phyloP scores from a whole-genome alignment of 2,797 vertebrate species.

The Microctenopoma stevenorrisi region DNA sequence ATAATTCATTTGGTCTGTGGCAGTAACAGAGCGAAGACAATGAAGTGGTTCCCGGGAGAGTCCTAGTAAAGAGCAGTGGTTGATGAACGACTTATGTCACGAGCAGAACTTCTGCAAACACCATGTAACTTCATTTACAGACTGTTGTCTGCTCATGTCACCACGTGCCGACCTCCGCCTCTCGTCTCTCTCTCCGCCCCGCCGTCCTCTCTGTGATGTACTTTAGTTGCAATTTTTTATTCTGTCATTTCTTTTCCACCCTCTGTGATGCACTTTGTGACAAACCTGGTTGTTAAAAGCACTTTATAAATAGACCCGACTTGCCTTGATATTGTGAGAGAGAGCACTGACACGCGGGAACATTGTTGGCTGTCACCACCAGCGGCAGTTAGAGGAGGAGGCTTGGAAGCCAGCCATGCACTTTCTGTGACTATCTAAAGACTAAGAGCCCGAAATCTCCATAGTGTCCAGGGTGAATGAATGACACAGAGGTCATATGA shows the following conservation, averaged over 20 bases:
- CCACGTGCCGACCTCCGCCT: background rate
- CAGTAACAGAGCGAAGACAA: no score
- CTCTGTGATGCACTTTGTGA: constrained; percentile 42
- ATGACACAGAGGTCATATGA: constrained; percentile 7
- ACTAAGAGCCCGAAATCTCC: constrained; percentile 40
- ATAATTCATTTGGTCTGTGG: no score
- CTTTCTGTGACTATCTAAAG: constrained; percentile 41
- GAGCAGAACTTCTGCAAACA: background rate
- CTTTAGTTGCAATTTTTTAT: constrained; percentile 24
- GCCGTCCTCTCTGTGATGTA: constrained; percentile 20
- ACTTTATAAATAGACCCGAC: constrained; percentile 64
- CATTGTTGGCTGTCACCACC: constrained; percentile 48
- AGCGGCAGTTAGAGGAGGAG: constrained; percentile 26
- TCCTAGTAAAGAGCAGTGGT: background rate
- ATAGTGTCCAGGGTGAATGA: constrained; percentile 29
- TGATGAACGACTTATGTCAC: constrained; percentile 23
- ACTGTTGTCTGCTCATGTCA: constrained; percentile 2
- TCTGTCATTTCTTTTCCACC: background rate
- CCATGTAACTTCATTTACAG: background rate
- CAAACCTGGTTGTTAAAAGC: constrained; percentile 59
- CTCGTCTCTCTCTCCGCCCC: background rate
- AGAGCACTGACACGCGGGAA: constrained; percentile 30
- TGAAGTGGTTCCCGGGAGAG: no score
- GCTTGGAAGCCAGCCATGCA: constrained; percentile 46
- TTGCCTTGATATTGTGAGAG: constrained; percentile 28